Evolutionary conservation across 2,888 invertebrate species (phyloP).

Genomic region (Lithophane semibrunnea): DNA sequence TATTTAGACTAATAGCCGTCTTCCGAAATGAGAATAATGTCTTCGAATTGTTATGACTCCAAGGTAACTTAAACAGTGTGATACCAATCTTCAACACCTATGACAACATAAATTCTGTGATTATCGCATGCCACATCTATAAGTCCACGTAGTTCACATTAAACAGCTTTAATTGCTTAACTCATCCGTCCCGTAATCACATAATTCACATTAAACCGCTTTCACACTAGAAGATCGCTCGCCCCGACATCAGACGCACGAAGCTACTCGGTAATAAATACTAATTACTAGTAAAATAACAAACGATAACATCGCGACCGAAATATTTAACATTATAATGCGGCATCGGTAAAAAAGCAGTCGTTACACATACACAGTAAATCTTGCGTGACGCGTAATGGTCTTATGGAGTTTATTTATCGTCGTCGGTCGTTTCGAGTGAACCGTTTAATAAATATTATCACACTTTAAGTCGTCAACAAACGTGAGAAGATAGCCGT

Average conservation of each 20-base stretch:
- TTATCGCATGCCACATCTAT: conserved; percentile 85
- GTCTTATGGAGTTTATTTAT: conserved; percentile 88
- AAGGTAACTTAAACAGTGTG: conserved; percentile 35
- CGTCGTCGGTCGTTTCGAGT: conserved; percentile 84
- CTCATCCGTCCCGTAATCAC: conserved; percentile 82
- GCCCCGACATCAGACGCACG: conserved; percentile 70
- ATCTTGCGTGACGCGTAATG: conserved; percentile 89
- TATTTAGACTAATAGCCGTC: conserved; percentile 46
- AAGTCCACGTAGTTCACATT: conserved; percentile 80
- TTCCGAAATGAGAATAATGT: conserved; percentile 48
- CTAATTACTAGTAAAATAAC: conserved; percentile 89
- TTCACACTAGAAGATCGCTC: conserved; percentile 83
- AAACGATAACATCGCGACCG: conserved; percentile 85
- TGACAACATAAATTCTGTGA: conserved; percentile 81
- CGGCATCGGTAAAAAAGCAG: conserved; percentile 77
- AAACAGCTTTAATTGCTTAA: conserved; percentile 87
- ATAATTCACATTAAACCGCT: conserved; percentile 85
- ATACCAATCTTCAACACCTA: conserved; percentile 75
- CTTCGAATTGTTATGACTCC: conserved; percentile 15
- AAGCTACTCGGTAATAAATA: conserved; percentile 87
- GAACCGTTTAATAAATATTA: conserved; percentile 90
- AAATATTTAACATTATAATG: conserved; percentile 83
- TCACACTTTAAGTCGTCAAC: conserved; percentile 89
- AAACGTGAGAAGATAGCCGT: conserved; percentile 90
- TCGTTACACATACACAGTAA: conserved; percentile 86